Conservation (phyloP, 2,113 vertebrate genomes). For the Manacus vitellinus region DNA sequence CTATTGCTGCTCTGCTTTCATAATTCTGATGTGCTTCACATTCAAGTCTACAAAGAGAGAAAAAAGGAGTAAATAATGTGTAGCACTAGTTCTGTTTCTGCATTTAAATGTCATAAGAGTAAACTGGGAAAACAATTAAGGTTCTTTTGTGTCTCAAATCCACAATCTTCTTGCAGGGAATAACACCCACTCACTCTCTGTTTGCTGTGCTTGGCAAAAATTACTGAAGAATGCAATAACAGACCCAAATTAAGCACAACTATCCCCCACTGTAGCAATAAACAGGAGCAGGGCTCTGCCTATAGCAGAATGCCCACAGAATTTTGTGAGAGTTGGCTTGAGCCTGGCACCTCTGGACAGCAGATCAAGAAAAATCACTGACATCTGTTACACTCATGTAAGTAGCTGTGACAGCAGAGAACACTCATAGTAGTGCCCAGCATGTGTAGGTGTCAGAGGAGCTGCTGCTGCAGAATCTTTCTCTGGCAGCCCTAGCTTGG, state of each 20-base stretch:
- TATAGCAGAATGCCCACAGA: neutral
- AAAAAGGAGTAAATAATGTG: neutral
- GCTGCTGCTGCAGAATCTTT: neutral
- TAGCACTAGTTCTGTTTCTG: neutral
- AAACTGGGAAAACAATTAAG: neutral
- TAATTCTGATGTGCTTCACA: neutral
- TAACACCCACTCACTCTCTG: neutral
- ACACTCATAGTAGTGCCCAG: neutral
- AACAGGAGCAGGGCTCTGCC: neutral
- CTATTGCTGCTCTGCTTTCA: neutral
- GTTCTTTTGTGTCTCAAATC: neutral
- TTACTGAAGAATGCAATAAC: neutral
- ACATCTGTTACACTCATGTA: neutral
- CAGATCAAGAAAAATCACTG: neutral
- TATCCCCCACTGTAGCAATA: neutral
- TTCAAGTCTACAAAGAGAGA: conserved; percentile 27
- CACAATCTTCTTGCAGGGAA: neutral
- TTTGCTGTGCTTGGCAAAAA: neutral
- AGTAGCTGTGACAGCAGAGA: neutral
- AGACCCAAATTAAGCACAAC: neutral
- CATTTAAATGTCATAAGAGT: neutral
- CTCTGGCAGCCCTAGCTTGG: neutral
- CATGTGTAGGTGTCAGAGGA: neutral
- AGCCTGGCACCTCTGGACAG: neutral
- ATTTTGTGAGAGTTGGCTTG: neutral